Conservation (phyloP, 1,140 invertebrate genomes). For the Telenomus remus region DNA sequence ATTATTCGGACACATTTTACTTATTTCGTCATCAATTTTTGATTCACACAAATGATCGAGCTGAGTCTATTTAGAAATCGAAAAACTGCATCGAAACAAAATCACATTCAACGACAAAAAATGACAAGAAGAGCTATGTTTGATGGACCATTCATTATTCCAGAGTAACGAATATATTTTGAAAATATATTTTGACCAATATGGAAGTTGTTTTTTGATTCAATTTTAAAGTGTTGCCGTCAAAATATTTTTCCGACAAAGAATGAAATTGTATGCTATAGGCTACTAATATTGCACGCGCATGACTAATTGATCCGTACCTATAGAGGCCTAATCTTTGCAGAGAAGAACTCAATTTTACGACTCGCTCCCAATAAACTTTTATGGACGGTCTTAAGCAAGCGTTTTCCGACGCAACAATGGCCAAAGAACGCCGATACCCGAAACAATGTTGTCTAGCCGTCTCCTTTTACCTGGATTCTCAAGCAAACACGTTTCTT, state of each 20-base stretch:
- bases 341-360: constrained; percentile 50
- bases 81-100: too few species aligned
- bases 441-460: constrained; percentile 42
- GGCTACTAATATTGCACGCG: constrained; percentile 45
- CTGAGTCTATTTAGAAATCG: too few species aligned
- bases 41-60: too few species aligned
- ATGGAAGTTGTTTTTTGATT: not conserved
- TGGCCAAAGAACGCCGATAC: constrained; percentile 42
- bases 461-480: constrained; percentile 20
- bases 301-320: constrained; percentile 52
- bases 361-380: constrained; percentile 48
- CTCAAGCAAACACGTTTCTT: constrained; percentile 19
- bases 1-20: too few species aligned
- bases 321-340: constrained; percentile 21
- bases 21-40: too few species aligned
- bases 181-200: too few species aligned
- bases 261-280: constrained; percentile 28
- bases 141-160: too few species aligned
- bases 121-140: too few species aligned
- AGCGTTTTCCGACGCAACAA: constrained; percentile 51
- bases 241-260: constrained; percentile 54
- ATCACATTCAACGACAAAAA: too few species aligned
- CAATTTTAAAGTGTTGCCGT: constrained; percentile 34
- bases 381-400: constrained; percentile 45
- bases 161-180: too few species aligned